These are phyloP conservation scores for Epinephelus lanceolatus DNA, from an alignment of 2,113 vertebrate species.

Conservation along the genomic window DNA sequence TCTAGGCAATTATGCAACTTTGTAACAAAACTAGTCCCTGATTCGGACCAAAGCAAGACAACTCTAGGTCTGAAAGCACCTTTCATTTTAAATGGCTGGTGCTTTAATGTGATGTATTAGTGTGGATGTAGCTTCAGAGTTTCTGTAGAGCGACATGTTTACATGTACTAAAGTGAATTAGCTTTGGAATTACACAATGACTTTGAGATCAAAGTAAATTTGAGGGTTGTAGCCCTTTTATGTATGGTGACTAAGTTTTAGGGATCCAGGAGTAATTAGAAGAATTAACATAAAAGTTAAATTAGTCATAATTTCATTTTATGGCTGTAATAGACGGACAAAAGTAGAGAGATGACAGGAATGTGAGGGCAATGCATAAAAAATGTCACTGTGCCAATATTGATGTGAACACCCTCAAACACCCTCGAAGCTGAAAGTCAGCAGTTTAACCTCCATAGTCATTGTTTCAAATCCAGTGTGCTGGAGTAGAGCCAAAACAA, in stretches of 20 bases:
- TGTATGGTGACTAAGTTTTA: neutral
- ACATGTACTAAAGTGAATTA: neutral
- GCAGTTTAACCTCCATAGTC: constrained; percentile 23
- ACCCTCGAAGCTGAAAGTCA: constrained; percentile 17
- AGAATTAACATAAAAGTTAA: neutral
- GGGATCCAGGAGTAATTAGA: neutral
- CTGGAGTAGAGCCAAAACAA: constrained; percentile 22
- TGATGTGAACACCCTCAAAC: constrained; percentile 3
- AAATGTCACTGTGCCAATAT: neutral
- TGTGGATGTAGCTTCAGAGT: neutral
- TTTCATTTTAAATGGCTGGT: too few species aligned
- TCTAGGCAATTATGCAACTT: too few species aligned
- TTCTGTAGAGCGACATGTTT: neutral
- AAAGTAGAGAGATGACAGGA: constrained; percentile 1
- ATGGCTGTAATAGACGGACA: neutral
- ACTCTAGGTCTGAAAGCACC: too few species aligned
- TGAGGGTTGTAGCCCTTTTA: neutral
- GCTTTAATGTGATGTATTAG: too few species aligned
- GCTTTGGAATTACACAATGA: constrained; percentile 10
- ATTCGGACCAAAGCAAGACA: too few species aligned
- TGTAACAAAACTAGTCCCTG: too few species aligned
- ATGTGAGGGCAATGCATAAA: neutral
- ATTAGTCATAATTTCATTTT: neutral
- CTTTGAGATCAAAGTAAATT: neutral
- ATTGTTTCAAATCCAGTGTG: constrained; percentile 22